Conservation (phyloP, 2,113 vertebrate species). For the Gnathochromis pfefferi region DNA sequence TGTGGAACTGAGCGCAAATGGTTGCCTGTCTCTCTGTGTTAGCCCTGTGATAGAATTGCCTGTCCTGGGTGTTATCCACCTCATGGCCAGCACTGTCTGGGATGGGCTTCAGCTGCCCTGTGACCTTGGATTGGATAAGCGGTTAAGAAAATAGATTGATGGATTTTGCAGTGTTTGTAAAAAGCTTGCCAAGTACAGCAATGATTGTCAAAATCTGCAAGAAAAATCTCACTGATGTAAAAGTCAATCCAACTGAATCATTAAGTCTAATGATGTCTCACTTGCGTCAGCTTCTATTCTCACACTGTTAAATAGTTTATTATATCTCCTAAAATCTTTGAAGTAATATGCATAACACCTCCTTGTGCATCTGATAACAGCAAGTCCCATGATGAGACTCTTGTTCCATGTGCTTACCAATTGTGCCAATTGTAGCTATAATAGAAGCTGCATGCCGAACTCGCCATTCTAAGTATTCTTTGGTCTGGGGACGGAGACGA, state of each 20-base stretch:
- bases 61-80: background rate
- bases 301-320: background rate
- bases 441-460: background rate
- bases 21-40: background rate
- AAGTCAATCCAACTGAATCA: background rate
- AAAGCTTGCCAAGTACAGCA: background rate
- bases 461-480: conserved; percentile 38
- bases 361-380: background rate
- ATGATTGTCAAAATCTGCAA: background rate
- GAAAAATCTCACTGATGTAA: background rate
- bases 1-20: background rate
- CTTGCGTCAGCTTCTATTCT: background rate
- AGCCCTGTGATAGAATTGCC: background rate
- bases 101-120: background rate
- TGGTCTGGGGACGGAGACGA: conserved; percentile 20
- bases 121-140: background rate
- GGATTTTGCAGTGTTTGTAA: background rate
- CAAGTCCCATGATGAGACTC: background rate
- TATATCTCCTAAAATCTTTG: background rate
- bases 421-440: background rate
- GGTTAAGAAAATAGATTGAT: background rate
- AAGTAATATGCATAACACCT: background rate
- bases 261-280: background rate
- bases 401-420: background rate
- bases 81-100: background rate